Percentiles rank a stretch among this genome's conserved stretches.
These are phyloP conservation scores for Eubasilissa splendida DNA, from an alignment of 2,888 invertebrate genomes.

Conservation along the genomic window DNA sequence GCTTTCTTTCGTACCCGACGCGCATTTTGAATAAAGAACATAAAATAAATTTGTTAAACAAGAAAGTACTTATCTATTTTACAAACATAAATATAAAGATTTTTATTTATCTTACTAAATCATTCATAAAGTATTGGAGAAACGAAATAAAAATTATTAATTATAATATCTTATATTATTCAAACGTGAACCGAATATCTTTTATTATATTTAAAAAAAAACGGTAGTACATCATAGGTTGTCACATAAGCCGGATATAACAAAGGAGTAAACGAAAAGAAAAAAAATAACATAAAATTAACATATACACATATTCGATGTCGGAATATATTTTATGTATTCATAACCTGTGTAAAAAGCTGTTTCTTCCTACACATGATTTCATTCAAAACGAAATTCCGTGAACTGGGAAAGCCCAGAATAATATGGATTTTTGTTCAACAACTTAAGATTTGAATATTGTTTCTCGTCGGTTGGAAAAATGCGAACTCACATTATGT, in stretches of 20 bases:
- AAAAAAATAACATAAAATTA: conserved; percentile 33
- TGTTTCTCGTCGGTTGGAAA: background rate
- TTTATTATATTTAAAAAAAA: conserved; percentile 9
- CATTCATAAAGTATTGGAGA: background rate
- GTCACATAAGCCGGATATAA: conserved; percentile 38
- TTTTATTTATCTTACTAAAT: background rate
- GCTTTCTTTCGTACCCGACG: too few relatives aligned
- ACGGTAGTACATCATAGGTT: conserved; percentile 43
- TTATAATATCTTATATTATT: conserved; percentile 17
- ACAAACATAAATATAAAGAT: too few relatives aligned
- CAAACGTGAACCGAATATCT: conserved; percentile 12
- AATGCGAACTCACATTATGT: too few relatives aligned
- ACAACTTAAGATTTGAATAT: conserved; percentile 20
- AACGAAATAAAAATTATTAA: conserved; percentile 15
- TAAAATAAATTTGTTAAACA: too few relatives aligned
- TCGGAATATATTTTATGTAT: conserved; percentile 43
- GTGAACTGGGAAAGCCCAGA: conserved; percentile 47
- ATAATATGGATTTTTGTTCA: conserved; percentile 18
- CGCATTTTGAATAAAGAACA: too few relatives aligned
- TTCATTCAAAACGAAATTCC: conserved; percentile 46
- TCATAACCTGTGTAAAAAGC: conserved; percentile 44
- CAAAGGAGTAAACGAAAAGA: conserved; percentile 34
- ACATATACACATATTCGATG: conserved; percentile 41
- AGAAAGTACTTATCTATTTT: too few relatives aligned
- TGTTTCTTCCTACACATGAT: conserved; percentile 53